Evolutionary conservation across 1,140 invertebrate genomes (phyloP).

Genomic region (Monochamus saltuarius): DNA sequence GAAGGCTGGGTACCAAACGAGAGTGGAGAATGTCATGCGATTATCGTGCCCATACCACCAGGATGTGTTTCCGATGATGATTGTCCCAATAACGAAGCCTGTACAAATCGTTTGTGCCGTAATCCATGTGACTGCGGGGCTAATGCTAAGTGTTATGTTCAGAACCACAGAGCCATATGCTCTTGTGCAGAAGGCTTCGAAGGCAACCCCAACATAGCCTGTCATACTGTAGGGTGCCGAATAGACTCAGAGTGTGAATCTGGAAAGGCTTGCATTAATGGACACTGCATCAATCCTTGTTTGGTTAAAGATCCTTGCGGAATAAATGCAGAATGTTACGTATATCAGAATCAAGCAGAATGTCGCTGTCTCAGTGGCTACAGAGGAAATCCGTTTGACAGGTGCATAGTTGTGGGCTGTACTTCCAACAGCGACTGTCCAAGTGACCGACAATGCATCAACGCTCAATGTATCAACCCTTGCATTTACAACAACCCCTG

Average conservation of each 20-base stretch:
- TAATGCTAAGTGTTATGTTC: conserved; percentile 79
- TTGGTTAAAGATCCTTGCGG: conserved; percentile 77
- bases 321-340: conserved; percentile 79
- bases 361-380: conserved; percentile 81
- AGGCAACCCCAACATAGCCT: conserved; percentile 80
- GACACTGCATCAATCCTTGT: conserved; percentile 83
- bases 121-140: conserved; percentile 86
- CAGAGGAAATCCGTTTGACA: conserved; percentile 74
- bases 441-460: conserved; percentile 77
- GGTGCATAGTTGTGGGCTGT: conserved; percentile 82
- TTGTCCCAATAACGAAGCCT: conserved; percentile 75
- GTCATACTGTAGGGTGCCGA: conserved; percentile 75
- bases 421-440: conserved; percentile 86
- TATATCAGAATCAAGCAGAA: conserved; percentile 70
- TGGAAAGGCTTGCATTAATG: conserved; percentile 79
- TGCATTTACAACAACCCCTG: conserved; percentile 79
- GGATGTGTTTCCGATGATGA: conserved; percentile 79
- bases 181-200: conserved; percentile 79
- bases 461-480: conserved; percentile 82
- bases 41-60: conserved; percentile 65
- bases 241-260: conserved; percentile 77
- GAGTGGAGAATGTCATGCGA: conserved; percentile 71
- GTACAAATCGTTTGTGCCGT: conserved; percentile 80
- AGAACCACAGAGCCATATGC: conserved; percentile 82
- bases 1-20: conserved; percentile 78